Conservation (phyloP, 2,888 invertebrate genomes). For the Cantharis flavilabris region DNA sequence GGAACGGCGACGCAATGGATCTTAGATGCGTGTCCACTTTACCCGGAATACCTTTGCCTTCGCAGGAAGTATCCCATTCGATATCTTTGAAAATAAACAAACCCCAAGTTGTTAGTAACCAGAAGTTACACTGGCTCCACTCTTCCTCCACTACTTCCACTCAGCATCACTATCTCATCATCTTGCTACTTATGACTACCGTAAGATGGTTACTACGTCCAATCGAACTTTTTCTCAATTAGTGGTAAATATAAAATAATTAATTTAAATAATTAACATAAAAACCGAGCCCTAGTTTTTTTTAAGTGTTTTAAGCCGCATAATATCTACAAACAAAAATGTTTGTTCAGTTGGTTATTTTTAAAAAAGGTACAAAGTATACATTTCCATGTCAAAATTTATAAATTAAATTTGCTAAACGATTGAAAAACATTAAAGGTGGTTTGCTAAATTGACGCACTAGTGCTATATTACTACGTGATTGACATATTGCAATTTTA, state of each 20-base stretch:
- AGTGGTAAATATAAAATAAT: conserved; percentile 1
- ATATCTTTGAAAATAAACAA: conserved; percentile 19
- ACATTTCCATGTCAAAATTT: not conserved
- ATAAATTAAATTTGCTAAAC: not conserved
- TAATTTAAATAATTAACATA: not conserved
- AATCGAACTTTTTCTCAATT: not conserved
- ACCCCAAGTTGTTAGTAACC: conserved; percentile 26
- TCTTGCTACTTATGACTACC: conserved; percentile 12
- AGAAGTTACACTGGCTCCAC: conserved; percentile 25
- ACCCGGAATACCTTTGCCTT: conserved; percentile 26
- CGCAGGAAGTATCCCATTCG: conserved; percentile 18
- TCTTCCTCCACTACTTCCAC: conserved; percentile 12
- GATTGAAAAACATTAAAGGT: not conserved
- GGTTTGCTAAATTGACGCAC: not conserved
- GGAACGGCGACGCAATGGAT: conserved; percentile 22
- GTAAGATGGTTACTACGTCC: conserved; percentile 19
- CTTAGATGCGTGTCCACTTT: conserved; percentile 25
- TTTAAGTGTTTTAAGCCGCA: not conserved
- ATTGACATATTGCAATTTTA: not conserved
- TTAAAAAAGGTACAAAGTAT: not conserved
- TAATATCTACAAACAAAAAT: not conserved
- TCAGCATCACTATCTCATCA: conserved; percentile 1
- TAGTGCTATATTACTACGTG: not conserved
- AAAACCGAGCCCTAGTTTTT: not conserved
- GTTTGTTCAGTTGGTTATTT: not conserved